phyloP scores from a whole-genome alignment of 2,797 vertebrate genomes.

The Oreortyx pictus region DNA sequence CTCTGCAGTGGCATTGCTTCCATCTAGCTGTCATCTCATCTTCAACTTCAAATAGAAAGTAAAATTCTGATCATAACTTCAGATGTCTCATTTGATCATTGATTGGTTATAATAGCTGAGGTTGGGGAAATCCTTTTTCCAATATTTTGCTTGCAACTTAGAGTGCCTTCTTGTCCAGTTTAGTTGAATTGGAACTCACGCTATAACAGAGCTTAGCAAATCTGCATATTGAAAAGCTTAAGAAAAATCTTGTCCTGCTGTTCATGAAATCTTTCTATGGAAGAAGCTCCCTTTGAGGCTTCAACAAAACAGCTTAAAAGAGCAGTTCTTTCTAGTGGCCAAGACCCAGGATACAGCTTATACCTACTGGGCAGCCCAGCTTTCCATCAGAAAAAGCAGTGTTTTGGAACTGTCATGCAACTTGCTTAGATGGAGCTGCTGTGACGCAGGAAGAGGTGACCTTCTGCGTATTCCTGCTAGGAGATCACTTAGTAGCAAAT shows the following conservation, averaged over 20 bases:
- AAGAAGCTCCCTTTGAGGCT: not conserved
- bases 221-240: not conserved
- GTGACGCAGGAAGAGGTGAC: not conserved
- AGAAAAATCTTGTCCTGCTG: not conserved
- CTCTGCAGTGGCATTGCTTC: not conserved
- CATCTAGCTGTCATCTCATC: not conserved
- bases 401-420: not conserved
- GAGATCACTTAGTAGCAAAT: not conserved
- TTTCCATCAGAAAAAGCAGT: not conserved
- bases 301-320: not conserved
- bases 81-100: not conserved
- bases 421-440: not conserved
- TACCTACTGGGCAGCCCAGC: not conserved
- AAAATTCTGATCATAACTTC: not conserved
- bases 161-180: not conserved
- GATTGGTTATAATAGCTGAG: not conserved
- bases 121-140: not conserved
- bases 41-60: not conserved
- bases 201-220: not conserved
- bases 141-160: not conserved
- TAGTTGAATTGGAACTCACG: rapidly evolving
- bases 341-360: not conserved
- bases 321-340: not conserved
- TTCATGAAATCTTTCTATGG: not conserved
- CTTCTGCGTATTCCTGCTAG: not conserved